Percentiles rank a stretch among this genome's conserved stretches.
Evolutionary conservation across 2,888 invertebrate species (phyloP).

Genomic region (Tipula lateralis): DNA sequence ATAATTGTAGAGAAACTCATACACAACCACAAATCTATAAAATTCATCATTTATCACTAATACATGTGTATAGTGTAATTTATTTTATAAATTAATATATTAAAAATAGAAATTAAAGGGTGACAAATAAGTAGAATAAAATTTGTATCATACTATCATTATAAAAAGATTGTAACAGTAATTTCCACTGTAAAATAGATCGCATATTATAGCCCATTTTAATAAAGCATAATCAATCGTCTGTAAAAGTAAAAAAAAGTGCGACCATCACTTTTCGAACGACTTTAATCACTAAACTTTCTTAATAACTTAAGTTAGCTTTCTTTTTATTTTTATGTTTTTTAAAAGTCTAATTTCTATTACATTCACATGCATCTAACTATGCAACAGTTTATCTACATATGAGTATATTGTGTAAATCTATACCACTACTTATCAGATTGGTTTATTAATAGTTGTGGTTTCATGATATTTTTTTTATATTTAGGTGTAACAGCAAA

Average conservation of each 20-base stretch:
- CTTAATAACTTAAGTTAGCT: too few species aligned
- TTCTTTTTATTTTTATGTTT: too few species aligned
- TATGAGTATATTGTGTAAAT: not conserved
- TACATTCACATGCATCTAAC: too few species aligned
- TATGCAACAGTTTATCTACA: too few species aligned
- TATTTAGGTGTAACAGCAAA: not conserved
- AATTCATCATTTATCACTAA: not conserved
- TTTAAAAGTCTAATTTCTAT: too few species aligned
- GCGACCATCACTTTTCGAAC: too few species aligned
- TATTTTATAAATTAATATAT: not conserved
- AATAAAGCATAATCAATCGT: too few species aligned
- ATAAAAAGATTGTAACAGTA: too few species aligned
- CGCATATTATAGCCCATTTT: too few species aligned
- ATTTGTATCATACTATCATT: not conserved
- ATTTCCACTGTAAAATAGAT: too few species aligned
- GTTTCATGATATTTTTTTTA: not conserved
- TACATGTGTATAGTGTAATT: not conserved
- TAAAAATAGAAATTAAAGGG: constrained; percentile 19
- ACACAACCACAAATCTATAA: not conserved
- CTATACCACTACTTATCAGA: not conserved
- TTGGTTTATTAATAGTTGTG: not conserved
- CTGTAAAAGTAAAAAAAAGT: too few species aligned
- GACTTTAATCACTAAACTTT: too few species aligned
- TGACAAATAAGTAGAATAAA: not conserved
- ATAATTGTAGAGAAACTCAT: not conserved